These are phyloP conservation scores for Eulithis prunata DNA, from an alignment of 2,888 invertebrate genomes.

Conservation along the genomic window DNA sequence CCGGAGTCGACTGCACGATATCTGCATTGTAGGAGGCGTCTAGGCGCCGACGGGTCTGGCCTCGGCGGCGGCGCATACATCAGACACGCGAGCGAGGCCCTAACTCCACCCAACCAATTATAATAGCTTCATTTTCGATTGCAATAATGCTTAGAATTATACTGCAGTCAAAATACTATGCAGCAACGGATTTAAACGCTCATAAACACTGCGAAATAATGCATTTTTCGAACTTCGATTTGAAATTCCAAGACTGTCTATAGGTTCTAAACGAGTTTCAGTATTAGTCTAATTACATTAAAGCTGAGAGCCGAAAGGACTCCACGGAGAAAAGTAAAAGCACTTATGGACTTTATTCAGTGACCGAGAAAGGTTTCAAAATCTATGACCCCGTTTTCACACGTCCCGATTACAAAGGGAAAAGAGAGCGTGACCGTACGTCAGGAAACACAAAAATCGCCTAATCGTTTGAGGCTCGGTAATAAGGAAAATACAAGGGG, in stretches of 20 bases:
- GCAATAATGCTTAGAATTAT: conserved; percentile 56
- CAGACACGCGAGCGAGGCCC: conserved; percentile 74
- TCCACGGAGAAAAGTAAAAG: conserved; percentile 5
- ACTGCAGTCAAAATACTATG: conserved; percentile 42
- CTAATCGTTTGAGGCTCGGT: conserved; percentile 42
- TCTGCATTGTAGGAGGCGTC: conserved; percentile 79
- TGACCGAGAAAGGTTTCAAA: conserved; percentile 14
- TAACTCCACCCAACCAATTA: conserved; percentile 59
- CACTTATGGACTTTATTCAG: conserved; percentile 14
- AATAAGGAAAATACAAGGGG: conserved; percentile 41
- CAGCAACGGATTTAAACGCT: conserved; percentile 15
- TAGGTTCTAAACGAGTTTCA: neutral
- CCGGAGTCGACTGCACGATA: conserved; percentile 71
- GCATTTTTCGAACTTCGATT: neutral
- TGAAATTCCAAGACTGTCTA: neutral
- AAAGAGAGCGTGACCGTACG: conserved; percentile 34
- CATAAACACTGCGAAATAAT: neutral
- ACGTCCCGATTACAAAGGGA: conserved; percentile 20
- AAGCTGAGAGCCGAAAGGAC: conserved; percentile 12
- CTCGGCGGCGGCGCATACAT: conserved; percentile 79
- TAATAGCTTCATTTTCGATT: conserved; percentile 70
- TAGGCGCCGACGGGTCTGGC: conserved; percentile 81
- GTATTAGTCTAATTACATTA: neutral
- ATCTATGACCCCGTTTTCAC: conserved; percentile 23
- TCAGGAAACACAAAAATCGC: conserved; percentile 42